Evolutionary conservation across 2,797 vertebrate genomes (phyloP), one percentile per base, ranked within the genome.

Genomic region (Mormyrops boulengeri): DNA sequence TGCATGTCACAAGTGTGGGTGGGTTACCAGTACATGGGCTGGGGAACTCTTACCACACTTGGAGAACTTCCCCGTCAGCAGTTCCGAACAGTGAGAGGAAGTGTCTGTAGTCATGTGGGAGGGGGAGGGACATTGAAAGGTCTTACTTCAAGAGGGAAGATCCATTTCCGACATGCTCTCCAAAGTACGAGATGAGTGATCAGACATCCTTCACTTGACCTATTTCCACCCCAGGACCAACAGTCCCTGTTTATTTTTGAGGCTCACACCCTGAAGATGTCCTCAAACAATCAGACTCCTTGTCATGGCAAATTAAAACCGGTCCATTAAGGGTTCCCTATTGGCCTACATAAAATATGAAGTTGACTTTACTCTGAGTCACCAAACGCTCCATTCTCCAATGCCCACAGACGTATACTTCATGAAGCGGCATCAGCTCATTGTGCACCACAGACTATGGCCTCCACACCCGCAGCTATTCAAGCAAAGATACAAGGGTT

Each of bases 31-130:
- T 26, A 26, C 84, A 85, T 11, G 47, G 49, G 50, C 85, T 86
- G n/a, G 93, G 92, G 93, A 94, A 88, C 94, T 95, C 96, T 96
- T 96, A 96, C 96, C 96, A 96, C 96, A 97, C 94, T 96, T 97
- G 95, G 96, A 96, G 96, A 97, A 95, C 95, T 95, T 96, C 95
- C 96, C 96, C 95, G 96, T 96, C 94, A 95, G 93, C 92, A 85
- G 41, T 85, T 96, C 96, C 97, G 96, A 96, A 96, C 96, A 95
- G 95, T 96, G 96, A 96, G 96, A 96, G 94, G 73, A 77, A 77
- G 94, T 93, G 96, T 96, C 95, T 96, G 94, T 62, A 93, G 95
- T 95, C 93, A 95, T 90, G 95, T 93, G 94, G 9, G 94, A 93
- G 94, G 95, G 95, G 77, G 66, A 41, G 49, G 86, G 80, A 85